Percentiles rank a stretch among this genome's conserved stretches.
These are phyloP conservation scores for Mormyrops boulengeri DNA, from an alignment of 2,797 vertebrate genomes.

Conservation along the genomic window DNA sequence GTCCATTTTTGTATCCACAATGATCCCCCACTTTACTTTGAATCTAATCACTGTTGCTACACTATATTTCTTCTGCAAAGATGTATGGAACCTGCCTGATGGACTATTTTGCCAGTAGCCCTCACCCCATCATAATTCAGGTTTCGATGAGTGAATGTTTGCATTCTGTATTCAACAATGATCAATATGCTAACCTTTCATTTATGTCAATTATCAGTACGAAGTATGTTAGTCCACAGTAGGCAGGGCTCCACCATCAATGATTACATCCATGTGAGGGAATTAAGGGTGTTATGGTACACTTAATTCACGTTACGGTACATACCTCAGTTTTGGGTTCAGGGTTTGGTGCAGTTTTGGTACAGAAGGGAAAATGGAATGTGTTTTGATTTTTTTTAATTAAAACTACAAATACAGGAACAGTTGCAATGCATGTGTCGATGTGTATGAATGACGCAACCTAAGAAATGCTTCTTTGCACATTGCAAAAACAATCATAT, in stretches of 20 bases:
- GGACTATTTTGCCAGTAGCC: neutral
- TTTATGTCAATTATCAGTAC: neutral
- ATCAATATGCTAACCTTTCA: neutral
- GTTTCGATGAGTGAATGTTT: neutral
- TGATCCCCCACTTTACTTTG: neutral
- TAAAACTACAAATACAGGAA: neutral
- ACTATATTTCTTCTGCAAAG: neutral
- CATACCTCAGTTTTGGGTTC: neutral
- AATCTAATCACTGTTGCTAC: neutral
- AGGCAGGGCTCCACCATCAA: neutral
- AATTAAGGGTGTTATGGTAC: neutral
- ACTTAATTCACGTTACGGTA: neutral
- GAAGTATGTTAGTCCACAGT: neutral
- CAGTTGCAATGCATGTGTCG: neutral
- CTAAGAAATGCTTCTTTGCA: neutral
- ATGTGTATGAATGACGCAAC: neutral
- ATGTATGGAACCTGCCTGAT: neutral
- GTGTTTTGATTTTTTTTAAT: neutral
- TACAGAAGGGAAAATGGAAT: neutral
- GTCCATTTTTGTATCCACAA: neutral
- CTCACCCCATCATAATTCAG: neutral
- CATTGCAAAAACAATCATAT: neutral
- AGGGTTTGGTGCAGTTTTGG: neutral
- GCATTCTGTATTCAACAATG: neutral
- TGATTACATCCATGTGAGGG: neutral